These are phyloP conservation scores for Sardinella longiceps DNA, from an alignment of 2,797 vertebrate genomes.

Conservation along the genomic window DNA sequence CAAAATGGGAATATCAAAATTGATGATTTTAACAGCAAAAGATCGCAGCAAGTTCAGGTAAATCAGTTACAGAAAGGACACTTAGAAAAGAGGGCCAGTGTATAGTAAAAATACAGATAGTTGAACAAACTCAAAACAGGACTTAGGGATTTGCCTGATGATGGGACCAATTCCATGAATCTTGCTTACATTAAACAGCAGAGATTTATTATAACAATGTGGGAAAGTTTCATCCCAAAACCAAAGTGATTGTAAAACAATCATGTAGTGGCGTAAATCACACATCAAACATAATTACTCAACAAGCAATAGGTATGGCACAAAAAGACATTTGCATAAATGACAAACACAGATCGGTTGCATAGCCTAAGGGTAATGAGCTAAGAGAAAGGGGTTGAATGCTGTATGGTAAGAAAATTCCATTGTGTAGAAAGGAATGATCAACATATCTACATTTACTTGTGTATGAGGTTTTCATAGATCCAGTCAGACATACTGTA, in stretches of 20 bases:
- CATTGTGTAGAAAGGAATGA: not conserved
- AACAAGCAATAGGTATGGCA: not conserved
- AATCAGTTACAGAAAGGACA: not conserved
- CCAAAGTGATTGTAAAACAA: conserved; percentile 2
- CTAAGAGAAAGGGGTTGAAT: not conserved
- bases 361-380: not conserved
- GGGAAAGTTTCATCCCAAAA: not conserved
- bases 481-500: not conserved
- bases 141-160: not conserved
- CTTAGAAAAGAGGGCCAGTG: conserved; percentile 17
- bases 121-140: not conserved
- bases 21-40: conserved; percentile 24
- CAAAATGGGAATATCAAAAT: conserved; percentile 46
- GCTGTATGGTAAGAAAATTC: not conserved
- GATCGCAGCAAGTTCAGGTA: conserved; percentile 25
- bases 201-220: not conserved
- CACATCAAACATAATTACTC: not conserved
- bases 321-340: not conserved
- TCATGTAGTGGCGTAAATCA: not conserved
- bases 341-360: not conserved
- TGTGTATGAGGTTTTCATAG: not conserved
- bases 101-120: conserved; percentile 11
- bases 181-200: not conserved
- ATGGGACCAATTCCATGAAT: not conserved
- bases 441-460: not conserved